Conservation (phyloP, 2,797 vertebrate species). For the Fratercula arctica region DNA sequence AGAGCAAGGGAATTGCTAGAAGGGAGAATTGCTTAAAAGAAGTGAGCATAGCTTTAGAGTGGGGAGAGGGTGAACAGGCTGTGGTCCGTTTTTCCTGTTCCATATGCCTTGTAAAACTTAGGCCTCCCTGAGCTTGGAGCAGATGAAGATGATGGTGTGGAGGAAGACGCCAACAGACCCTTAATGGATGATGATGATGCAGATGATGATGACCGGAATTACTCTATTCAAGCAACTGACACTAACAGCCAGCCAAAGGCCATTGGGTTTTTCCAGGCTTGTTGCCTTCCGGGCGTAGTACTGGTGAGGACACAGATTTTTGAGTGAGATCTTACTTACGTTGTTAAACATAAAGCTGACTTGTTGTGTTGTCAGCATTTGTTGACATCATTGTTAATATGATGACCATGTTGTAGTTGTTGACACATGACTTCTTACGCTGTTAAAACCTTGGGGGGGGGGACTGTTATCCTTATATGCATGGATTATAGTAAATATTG, state of each 20-base stretch:
- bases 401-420: neutral
- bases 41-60: neutral
- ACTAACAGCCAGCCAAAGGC: slow-evolving; percentile 67
- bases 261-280: slow-evolving; percentile 91
- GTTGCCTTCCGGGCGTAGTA: slow-evolving; percentile 93
- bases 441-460: neutral
- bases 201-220: slow-evolving; percentile 72
- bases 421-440: neutral
- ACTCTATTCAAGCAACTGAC: slow-evolving; percentile 77
- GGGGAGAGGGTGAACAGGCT: neutral
- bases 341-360: neutral
- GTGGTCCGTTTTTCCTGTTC: neutral
- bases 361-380: neutral
- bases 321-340: neutral
- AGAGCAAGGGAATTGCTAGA: slow-evolving; percentile 43
- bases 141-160: slow-evolving; percentile 57
- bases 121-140: slow-evolving; percentile 83
- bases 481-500: neutral
- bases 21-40: slow-evolving; percentile 32
- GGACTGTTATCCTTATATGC: neutral
- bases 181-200: slow-evolving; percentile 83
- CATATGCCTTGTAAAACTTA: slow-evolving; percentile 54
- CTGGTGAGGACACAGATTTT: slow-evolving; percentile 78
- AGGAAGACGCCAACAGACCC: slow-evolving; percentile 87
- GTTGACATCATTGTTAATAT: neutral